Base-by-base conservation (phyloP, 2,797 vertebrate genomes). In the Hemibagrus guttatus region DNA sequence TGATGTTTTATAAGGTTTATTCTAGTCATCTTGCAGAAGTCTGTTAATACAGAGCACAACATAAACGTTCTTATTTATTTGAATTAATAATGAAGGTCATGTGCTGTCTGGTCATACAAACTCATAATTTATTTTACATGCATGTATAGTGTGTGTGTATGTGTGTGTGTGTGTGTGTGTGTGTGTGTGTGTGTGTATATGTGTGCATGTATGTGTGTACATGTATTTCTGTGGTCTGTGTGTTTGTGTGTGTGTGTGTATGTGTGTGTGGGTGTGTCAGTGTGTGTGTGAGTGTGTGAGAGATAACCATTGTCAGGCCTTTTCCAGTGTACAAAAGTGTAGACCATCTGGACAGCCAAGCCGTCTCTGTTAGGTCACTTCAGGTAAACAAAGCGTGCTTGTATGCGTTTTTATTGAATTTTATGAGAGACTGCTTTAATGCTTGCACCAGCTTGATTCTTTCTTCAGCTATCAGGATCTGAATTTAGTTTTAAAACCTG, bases 251-350 rank as follows among this genome's bases (percentile, higher is more conserved):
- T 16, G 1, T 21, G 7, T n/a, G 46, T 14, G 71, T 28, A 26
- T 19, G 7, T 56, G 46, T 17, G 46, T 54, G 49, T 17, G 13
- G 28, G 46, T 54, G 74, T 76, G 74, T 28, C 23, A n/a, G 46
- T 54, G 26, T 78, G 75, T 31, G 75, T 35, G 75, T 11, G n/a
- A 35, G 75, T 58, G 52, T 56, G 49, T 19, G 61, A 31, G 80
- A 46, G 26, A 72, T 42, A 66, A 58, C 58, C 23, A 69, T 35
- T 28, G 21, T 35, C 74, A 88, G 63, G 58, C 54, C 2, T 23
- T 69, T 81, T 89, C 86, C 90, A 91, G 88, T 87, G 85, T 89
- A 59, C 59, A 82, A 68, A 13, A 64, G 13, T n/a, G 75, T 61
- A 75, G 58, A 74, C 81, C 81, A 84, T 85, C 87, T 86, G 81